Percentiles rank a stretch among this genome's conserved stretches.
Evolutionary conservation across 2,113 vertebrate genomes (phyloP).

Genomic region (Trinectes maculatus): DNA sequence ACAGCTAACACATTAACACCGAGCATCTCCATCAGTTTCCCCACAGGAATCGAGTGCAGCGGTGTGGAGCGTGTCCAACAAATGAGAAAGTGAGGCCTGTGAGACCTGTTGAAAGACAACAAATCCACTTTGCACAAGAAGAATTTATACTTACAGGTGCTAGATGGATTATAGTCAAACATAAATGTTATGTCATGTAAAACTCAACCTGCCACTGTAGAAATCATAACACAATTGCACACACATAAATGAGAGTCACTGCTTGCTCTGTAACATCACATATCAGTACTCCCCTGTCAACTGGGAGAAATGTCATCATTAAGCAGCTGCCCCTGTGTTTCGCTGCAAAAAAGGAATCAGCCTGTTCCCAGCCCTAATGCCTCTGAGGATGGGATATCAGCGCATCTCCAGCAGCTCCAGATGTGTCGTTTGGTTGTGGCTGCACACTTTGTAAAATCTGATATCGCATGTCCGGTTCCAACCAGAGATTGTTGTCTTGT

Average conservation of each 20-base stretch:
- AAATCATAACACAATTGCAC: conserved; percentile 30
- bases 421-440: conserved; percentile 69
- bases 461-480: conserved; percentile 68
- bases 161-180: conserved; percentile 6
- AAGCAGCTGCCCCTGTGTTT: conserved; percentile 24
- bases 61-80: conserved; percentile 40
- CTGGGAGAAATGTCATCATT: conserved; percentile 39
- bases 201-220: neutral
- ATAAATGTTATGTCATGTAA: conserved; percentile 1
- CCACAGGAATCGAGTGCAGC: conserved; percentile 29
- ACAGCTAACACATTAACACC: conserved; percentile 60
- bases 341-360: conserved; percentile 38
- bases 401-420: conserved; percentile 53
- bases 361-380: conserved; percentile 26
- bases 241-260: conserved; percentile 11
- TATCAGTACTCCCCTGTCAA: conserved; percentile 16
- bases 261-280: conserved; percentile 13
- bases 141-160: conserved; percentile 10
- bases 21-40: conserved; percentile 46
- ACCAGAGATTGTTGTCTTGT: conserved; percentile 70
- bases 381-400: conserved; percentile 57
- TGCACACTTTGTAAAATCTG: conserved; percentile 60
- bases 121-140: conserved; percentile 9
- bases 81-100: conserved; percentile 38
- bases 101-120: conserved; percentile 15